phyloP scores from a whole-genome alignment of 53 echinoderm and acorn worm genomes.

The Hippasteria phrygiana region DNA sequence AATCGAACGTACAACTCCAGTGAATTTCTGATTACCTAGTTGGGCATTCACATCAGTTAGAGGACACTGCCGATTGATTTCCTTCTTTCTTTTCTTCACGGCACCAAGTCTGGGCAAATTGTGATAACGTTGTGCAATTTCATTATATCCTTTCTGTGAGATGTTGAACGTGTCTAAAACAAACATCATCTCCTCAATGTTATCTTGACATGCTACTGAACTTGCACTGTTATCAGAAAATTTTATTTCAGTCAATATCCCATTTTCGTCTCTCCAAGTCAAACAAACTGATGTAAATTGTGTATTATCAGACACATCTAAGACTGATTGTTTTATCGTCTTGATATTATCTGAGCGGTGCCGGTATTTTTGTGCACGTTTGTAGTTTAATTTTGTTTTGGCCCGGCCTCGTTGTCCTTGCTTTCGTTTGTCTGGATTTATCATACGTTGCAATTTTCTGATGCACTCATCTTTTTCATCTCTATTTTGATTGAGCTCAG shows the following conservation, averaged over 20 bases:
- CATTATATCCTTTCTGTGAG: constrained; percentile 61
- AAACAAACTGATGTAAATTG: constrained; percentile 44
- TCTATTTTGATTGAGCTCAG: constrained; percentile 33
- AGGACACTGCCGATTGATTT: constrained; percentile 28
- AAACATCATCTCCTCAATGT: constrained; percentile 57
- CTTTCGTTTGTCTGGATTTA: constrained; percentile 31
- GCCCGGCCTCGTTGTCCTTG: constrained; percentile 43
- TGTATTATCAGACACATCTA: constrained; percentile 22
- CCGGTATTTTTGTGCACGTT: constrained; percentile 56
- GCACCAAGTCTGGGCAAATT: constrained; percentile 54
- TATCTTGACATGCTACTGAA: constrained; percentile 20
- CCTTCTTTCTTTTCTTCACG: constrained; percentile 14
- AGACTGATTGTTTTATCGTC: constrained; percentile 19
- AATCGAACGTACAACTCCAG: constrained; percentile 60
- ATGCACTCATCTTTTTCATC: constrained; percentile 35
- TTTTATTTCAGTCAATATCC: constrained; percentile 26
- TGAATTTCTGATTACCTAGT: constrained; percentile 1
- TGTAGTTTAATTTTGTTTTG: constrained; percentile 41
- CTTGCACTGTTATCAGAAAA: constrained; percentile 8
- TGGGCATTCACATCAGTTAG: constrained; percentile 28
- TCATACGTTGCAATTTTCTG: constrained; percentile 31
- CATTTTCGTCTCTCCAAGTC: constrained; percentile 35
- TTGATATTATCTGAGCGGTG: constrained; percentile 42
- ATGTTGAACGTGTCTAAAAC: constrained; percentile 67
- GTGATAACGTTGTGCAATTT: constrained; percentile 49